phyloP scores from a whole-genome alignment of 2,113 vertebrate genomes.

The Corythoichthys intestinalis region DNA sequence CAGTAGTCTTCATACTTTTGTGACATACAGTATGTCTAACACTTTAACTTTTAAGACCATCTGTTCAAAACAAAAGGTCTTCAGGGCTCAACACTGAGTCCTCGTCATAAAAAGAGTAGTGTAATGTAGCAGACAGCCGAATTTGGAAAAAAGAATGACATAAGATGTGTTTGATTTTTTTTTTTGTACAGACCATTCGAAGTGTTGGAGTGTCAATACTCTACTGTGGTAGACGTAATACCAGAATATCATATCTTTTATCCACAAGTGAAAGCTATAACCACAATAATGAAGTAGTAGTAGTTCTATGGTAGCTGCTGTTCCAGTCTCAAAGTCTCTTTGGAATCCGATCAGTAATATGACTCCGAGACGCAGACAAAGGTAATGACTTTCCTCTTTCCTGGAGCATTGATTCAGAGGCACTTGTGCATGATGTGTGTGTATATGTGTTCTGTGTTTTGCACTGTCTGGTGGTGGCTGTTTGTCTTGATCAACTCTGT shows the following conservation, averaged over 20 bases:
- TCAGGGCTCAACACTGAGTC: neutral
- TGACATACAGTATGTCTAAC: neutral
- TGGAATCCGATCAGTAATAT: constrained; percentile 72
- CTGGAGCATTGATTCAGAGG: constrained; percentile 72
- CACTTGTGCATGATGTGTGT: constrained; percentile 33
- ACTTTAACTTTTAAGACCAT: neutral
- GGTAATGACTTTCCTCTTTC: constrained; percentile 74
- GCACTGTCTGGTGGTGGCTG: constrained; percentile 73
- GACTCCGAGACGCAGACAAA: constrained; percentile 72
- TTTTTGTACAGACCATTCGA: neutral
- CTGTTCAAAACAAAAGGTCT: neutral
- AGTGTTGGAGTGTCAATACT: neutral
- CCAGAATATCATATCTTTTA: neutral
- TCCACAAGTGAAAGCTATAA: neutral
- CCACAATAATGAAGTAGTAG: neutral
- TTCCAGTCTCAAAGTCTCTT: constrained; percentile 51
- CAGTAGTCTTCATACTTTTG: neutral
- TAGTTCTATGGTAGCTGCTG: constrained; percentile 30
- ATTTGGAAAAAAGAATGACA: neutral
- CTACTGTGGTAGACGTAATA: neutral
- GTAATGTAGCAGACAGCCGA: neutral
- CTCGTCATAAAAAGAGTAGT: neutral
- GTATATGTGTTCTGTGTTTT: constrained; percentile 31
- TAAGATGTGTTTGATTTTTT: neutral
- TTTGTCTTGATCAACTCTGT: constrained; percentile 77